Evolutionary conservation across 2,797 vertebrate genomes (phyloP).

Genomic region (Enoplosus armatus): DNA sequence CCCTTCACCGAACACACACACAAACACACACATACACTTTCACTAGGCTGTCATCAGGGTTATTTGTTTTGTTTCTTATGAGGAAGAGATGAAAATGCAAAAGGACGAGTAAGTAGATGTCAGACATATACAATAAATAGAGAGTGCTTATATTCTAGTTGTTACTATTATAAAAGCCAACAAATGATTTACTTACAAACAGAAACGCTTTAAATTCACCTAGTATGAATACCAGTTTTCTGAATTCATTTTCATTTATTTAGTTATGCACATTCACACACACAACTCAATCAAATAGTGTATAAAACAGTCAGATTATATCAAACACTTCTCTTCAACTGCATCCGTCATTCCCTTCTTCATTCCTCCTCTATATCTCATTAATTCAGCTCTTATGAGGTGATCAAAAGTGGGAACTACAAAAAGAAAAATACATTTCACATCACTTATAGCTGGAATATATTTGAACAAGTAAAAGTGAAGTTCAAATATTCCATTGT

Average conservation of each 20-base stretch:
- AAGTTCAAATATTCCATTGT: not conserved
- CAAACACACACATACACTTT: constrained; percentile 60
- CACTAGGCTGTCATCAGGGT: constrained; percentile 41
- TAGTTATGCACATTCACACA: too few species aligned
- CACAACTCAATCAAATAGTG: too few species aligned
- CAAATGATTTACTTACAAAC: not conserved
- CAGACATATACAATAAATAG: not conserved
- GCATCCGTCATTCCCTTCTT: not conserved
- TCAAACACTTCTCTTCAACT: not conserved
- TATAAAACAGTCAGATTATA: not conserved
- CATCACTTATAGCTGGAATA: not conserved
- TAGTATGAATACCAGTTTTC: not conserved
- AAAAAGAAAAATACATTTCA: not conserved
- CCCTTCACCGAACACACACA: constrained; percentile 87
- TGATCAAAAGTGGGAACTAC: not conserved
- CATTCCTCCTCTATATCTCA: not conserved
- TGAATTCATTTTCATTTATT: not conserved
- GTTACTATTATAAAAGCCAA: not conserved
- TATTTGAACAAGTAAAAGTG: not conserved
- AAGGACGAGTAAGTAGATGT: not conserved
- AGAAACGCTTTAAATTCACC: not conserved
- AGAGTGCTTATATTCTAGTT: not conserved
- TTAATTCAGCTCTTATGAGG: not conserved
- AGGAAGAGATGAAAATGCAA: constrained; percentile 14
- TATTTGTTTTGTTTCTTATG: constrained; percentile 22